Conservation (phyloP, 2,888 invertebrate species). For the Sphinx pinastri region DNA sequence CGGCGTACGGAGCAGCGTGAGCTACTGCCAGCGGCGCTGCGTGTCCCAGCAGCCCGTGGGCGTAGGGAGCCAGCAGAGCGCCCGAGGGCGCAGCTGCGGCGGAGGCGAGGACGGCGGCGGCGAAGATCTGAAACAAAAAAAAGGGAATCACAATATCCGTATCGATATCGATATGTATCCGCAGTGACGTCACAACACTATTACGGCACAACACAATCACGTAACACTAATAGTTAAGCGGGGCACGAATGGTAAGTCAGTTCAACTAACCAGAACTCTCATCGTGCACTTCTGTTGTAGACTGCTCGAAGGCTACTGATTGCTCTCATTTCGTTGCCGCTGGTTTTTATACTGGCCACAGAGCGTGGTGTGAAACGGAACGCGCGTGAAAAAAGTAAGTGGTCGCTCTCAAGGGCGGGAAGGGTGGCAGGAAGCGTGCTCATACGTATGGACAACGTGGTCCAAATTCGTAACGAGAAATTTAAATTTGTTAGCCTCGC, state of each 20-base stretch:
- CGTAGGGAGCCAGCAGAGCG: slow-evolving; percentile 67
- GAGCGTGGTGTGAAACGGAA: slow-evolving; percentile 68
- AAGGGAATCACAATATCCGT: slow-evolving; percentile 22
- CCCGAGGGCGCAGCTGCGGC: slow-evolving; percentile 75
- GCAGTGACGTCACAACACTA: slow-evolving; percentile 42
- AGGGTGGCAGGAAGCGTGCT: slow-evolving; percentile 78
- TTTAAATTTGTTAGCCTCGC: slow-evolving; percentile 29
- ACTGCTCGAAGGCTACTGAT: slow-evolving; percentile 83
- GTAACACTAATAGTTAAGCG: slow-evolving; percentile 37
- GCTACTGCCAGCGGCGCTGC: slow-evolving; percentile 51
- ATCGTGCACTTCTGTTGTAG: slow-evolving; percentile 82
- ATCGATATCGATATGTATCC: slow-evolving; percentile 27
- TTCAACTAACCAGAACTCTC: slow-evolving; percentile 80
- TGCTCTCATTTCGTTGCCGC: slow-evolving; percentile 71
- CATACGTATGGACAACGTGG: slow-evolving; percentile 40
- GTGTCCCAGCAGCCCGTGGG: slow-evolving; percentile 49
- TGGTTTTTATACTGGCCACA: slow-evolving; percentile 70
- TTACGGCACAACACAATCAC: slow-evolving; percentile 37
- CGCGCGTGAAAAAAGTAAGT: slow-evolving; percentile 78
- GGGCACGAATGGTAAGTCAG: slow-evolving; percentile 28
- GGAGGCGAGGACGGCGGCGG: slow-evolving; percentile 80
- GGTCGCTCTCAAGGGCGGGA: slow-evolving; percentile 77
- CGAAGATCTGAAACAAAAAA: slow-evolving; percentile 75
- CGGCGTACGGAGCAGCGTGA: slow-evolving; percentile 52
- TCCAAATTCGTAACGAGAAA: slow-evolving; percentile 35